Evolutionary conservation across 2,797 vertebrate genomes (phyloP).

Genomic region (Silurus lanzhouensis): DNA sequence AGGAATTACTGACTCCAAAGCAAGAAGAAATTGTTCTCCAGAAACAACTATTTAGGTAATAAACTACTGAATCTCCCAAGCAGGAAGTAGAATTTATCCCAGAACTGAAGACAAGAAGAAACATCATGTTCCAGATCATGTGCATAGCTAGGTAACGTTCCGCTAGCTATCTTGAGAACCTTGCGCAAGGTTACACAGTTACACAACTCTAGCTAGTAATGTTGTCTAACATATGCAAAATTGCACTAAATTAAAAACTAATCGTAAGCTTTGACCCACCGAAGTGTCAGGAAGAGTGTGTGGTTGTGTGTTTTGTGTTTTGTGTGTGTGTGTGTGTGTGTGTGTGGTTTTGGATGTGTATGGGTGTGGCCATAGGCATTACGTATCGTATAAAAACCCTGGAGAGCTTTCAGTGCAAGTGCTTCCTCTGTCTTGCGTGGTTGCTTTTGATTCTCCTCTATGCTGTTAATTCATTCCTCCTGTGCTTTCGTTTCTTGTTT

Average conservation of each 20-base stretch:
- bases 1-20: no score
- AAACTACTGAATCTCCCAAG: no score
- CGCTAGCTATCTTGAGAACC: background rate
- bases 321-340: no score
- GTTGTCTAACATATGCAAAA: background rate
- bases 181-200: background rate
- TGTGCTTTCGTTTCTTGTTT: conserved; percentile 34
- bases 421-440: conserved; percentile 60
- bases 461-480: conserved; percentile 24
- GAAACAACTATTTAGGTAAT: no score
- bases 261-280: background rate
- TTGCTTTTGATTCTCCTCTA: conserved; percentile 40
- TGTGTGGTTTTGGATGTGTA: background rate
- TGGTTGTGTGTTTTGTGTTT: no score
- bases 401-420: background rate
- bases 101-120: background rate
- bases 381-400: background rate
- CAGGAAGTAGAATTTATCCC: no score
- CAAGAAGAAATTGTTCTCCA: no score
- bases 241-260: background rate
- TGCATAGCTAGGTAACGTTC: background rate
- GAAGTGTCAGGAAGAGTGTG: no score
- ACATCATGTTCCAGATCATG: background rate
- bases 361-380: background rate
- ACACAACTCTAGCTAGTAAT: background rate